Evolutionary conservation across 2,888 invertebrate species (phyloP), one percentile per base, ranked within the genome.

Genomic region (Odontothrips loti): DNA sequence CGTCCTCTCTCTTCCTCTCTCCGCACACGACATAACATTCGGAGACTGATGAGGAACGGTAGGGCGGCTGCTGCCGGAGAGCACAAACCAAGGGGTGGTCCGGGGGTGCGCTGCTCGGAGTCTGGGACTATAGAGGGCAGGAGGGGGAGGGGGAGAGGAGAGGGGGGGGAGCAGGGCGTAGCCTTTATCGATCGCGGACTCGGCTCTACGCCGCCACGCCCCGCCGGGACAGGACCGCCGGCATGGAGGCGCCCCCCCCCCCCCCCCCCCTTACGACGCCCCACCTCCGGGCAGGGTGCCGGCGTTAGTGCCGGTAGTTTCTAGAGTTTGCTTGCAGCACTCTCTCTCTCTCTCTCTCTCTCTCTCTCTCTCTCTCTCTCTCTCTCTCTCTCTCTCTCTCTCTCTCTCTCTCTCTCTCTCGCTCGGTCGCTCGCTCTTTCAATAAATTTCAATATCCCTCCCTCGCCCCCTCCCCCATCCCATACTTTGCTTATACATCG

Each of bases 311-410:
- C 2, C 23, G 23, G 23, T 11, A 11, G 68, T 23, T n/a, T 68
- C 68, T 23, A 51, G 51, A 48, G 9, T 11, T 48, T 48, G 9
- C 48, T 11, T 48, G 48, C 48, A 12, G 48, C 48, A 11, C 51
- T 51, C 51, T 51, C 51, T 6, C 51, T 51, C 51, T 51, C 51
- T 6, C 51, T 51, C 51, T 51, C 51, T 51, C 51, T 51, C 51
- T 51, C 51, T 51, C 51, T 51, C 51, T 51, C 51, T 51, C 51
- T 51, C 51, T 51, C 51, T 51, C 51, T 51, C 51, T 51, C 51
- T 51, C 51, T 51, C 51, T 51, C 51, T 6, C 51, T 51, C 51
- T 51, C 51, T 6, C 51, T 51, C 51, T 51, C 51, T 51, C 51
- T 51, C 51, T 51, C 51, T 51, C 51, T 51, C 51, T 51, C 51